phyloP scores from a whole-genome alignment of 1,140 invertebrate species.

The Dinoponera quadriceps region DNA sequence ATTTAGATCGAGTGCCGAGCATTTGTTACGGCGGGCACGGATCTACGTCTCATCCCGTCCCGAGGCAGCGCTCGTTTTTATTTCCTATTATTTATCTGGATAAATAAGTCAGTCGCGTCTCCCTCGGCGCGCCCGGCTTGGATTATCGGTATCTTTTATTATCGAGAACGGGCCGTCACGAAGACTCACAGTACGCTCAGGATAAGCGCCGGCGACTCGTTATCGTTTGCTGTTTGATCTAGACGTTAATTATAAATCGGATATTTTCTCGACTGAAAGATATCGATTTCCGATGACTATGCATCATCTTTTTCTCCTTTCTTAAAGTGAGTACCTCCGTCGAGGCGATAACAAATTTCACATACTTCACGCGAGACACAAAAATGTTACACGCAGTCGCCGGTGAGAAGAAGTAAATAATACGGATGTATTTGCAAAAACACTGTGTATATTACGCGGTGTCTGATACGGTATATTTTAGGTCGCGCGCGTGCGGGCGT shows the following conservation, averaged over 20 bases:
- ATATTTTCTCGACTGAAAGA: too few species aligned
- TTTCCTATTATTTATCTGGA: constrained; percentile 85
- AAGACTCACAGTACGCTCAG: constrained; percentile 54
- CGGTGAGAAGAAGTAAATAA: background rate
- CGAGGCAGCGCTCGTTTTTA: constrained; percentile 78
- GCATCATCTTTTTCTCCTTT: too few species aligned
- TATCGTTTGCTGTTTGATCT: background rate
- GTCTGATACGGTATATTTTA: constrained; percentile 52
- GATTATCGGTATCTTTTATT: constrained; percentile 44
- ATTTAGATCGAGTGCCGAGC: constrained; percentile 85
- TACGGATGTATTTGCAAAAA: constrained; percentile 19
- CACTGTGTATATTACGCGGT: background rate
- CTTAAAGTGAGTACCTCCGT: too few species aligned
- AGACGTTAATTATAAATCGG: too few species aligned
- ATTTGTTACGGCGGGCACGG: constrained; percentile 82
- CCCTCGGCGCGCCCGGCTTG: constrained; percentile 4
- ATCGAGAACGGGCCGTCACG: constrained; percentile 59
- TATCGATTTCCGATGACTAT: too few species aligned
- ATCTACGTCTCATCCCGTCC: constrained; percentile 72
- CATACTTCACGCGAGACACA: too few species aligned
- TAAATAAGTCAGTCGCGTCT: constrained; percentile 80
- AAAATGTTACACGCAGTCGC: background rate
- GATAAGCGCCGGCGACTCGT: constrained; percentile 33
- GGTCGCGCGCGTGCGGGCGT: constrained; percentile 1
- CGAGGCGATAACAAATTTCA: too few species aligned